A percentile compares a stretch with the other conserved stretches of the same genome.
Conservation (phyloP, 1,140 invertebrate genomes). For the Rhopalosiphum maidis region DNA sequence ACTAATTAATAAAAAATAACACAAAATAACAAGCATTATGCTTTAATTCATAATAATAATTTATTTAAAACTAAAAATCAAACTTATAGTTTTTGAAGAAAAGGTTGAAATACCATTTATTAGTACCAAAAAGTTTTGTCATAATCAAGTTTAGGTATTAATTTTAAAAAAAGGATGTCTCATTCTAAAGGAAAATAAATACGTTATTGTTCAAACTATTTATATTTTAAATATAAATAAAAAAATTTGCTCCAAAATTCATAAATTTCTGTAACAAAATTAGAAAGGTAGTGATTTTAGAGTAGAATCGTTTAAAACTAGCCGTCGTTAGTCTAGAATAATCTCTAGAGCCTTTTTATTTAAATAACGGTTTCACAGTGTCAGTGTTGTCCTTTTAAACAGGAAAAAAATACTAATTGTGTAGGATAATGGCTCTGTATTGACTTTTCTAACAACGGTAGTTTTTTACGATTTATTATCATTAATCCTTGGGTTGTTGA, state of each 20-base stretch:
- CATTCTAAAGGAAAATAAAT: too few relatives aligned
- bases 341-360: neutral
- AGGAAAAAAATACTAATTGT: neutral
- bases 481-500: neutral
- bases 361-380: neutral
- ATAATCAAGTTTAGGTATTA: too few relatives aligned
- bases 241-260: neutral
- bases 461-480: conserved; percentile 30
- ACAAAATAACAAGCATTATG: too few relatives aligned
- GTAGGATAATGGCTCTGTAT: neutral
- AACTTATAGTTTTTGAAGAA: too few relatives aligned
- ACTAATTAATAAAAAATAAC: too few relatives aligned
- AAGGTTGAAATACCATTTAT: too few relatives aligned
- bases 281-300: neutral
- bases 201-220: too few relatives aligned
- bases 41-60: too few relatives aligned
- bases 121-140: too few relatives aligned
- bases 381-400: neutral
- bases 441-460: neutral
- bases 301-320: neutral
- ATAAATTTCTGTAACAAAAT: neutral
- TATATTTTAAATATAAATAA: too few relatives aligned
- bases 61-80: too few relatives aligned
- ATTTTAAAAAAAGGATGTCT: too few relatives aligned
- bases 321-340: neutral